phyloP scores from a whole-genome alignment of 2,797 vertebrate species.

The Synaphobranchus kaupii region DNA sequence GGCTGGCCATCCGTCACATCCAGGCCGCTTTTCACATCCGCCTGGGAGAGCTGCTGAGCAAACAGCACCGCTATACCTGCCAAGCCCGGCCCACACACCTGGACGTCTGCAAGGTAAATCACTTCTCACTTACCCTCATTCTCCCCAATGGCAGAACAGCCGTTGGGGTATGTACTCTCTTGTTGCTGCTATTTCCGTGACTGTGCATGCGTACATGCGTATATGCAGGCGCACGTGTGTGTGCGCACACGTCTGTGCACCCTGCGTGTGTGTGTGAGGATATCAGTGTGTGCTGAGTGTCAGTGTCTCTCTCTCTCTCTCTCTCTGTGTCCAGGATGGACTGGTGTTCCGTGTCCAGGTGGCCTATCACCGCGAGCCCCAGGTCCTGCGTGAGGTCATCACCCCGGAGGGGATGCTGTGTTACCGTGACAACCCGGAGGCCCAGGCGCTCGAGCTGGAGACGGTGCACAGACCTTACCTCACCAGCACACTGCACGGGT shows the following conservation, averaged over 20 bases:
- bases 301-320: not conserved
- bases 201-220: not conserved
- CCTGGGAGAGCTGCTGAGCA: slow-evolving; percentile 80
- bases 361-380: slow-evolving; percentile 90
- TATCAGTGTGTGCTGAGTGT: not conserved
- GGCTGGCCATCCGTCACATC: slow-evolving; percentile 84
- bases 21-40: slow-evolving; percentile 89
- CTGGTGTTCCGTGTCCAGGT: slow-evolving; percentile 87
- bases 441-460: slow-evolving; percentile 81
- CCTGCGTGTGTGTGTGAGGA: not conserved
- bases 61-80: slow-evolving; percentile 79
- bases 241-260: not conserved
- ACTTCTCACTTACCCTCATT: not conserved
- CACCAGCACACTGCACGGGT: slow-evolving; percentile 93
- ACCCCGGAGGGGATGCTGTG: slow-evolving; percentile 84
- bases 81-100: slow-evolving; percentile 76
- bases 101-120: slow-evolving; percentile 88
- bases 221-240: too few species aligned
- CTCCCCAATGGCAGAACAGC: too few species aligned
- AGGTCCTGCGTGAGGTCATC: slow-evolving; percentile 83
- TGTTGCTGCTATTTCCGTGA: not conserved
- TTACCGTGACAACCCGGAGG: slow-evolving; percentile 83
- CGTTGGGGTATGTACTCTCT: too few species aligned
- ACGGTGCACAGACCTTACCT: slow-evolving; percentile 82
- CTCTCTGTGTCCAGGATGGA: slow-evolving; percentile 76